Evolutionary conservation across 37 sponge, comb jelly and placozoan genomes (phyloP).

Genomic region (Chondrosia reniformis): DNA sequence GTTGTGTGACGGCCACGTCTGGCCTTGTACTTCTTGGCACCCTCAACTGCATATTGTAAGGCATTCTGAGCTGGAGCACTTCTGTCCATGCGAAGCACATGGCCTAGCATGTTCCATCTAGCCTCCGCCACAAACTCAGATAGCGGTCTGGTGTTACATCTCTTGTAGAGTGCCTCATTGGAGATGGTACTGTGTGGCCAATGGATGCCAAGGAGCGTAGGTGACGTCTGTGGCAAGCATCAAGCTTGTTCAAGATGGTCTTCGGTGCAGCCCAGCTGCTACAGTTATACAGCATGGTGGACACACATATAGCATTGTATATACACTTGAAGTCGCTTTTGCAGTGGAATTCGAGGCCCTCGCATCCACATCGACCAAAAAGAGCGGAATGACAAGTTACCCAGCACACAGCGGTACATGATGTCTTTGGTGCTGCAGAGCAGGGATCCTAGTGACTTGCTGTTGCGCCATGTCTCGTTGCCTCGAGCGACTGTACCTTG

Average conservation of each 20-base stretch:
- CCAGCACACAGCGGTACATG: neutral
- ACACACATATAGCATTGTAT: neutral
- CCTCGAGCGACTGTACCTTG: no score
- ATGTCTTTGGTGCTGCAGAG: neutral
- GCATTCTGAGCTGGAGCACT: neutral
- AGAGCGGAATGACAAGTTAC: neutral
- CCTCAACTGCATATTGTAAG: neutral
- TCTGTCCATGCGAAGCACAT: neutral
- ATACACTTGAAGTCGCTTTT: neutral
- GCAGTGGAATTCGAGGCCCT: slow-evolving; percentile 6
- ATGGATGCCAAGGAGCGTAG: neutral
- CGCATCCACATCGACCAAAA: neutral
- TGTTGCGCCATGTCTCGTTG: neutral
- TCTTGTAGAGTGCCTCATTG: neutral
- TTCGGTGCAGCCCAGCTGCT: slow-evolving; percentile 12
- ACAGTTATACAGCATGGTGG: neutral
- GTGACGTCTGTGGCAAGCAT: slow-evolving; percentile 12
- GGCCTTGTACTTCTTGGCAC: neutral
- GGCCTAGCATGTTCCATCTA: neutral
- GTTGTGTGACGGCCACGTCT: neutral
- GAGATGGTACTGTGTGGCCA: slow-evolving; percentile 5
- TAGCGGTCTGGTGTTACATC: neutral
- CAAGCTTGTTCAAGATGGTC: slow-evolving; percentile 1
- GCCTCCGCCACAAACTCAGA: neutral
- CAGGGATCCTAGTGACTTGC: neutral